A percentile compares a stretch with the other conserved stretches of the same genome.
Conservation (phyloP, 2,113 vertebrate species). For the Pachyramphus minor region DNA sequence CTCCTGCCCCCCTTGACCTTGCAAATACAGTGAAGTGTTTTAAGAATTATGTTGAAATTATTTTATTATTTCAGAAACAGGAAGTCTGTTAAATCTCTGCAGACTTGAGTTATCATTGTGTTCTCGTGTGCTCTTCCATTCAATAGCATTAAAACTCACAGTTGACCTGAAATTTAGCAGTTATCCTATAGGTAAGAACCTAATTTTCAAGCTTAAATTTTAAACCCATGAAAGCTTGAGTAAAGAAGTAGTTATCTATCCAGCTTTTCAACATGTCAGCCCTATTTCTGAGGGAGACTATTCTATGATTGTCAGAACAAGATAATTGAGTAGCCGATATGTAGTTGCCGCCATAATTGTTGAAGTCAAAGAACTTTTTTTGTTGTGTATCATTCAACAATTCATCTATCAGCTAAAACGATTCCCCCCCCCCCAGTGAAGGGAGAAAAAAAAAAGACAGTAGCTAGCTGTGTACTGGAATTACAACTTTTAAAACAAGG, state of each 20-base stretch:
- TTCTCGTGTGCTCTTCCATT: background rate
- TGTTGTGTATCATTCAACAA: background rate
- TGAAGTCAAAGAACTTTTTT: background rate
- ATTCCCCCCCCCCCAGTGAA: too few relatives aligned
- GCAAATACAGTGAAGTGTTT: background rate
- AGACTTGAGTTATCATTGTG: background rate
- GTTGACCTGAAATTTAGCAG: background rate
- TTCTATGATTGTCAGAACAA: background rate
- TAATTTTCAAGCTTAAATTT: background rate
- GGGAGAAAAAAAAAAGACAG: too few relatives aligned
- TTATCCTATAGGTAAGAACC: background rate
- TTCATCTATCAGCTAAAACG: background rate
- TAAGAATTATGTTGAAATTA: background rate
- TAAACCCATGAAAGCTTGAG: background rate
- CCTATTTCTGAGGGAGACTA: background rate
- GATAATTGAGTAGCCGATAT: background rate
- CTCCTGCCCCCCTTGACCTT: background rate
- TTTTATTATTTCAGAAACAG: background rate
- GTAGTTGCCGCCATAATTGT: background rate
- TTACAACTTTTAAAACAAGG: background rate
- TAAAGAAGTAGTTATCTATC: background rate
- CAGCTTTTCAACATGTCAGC: background rate
- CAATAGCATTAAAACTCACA: background rate
- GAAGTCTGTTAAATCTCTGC: background rate
- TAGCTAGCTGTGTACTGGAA: background rate